Conservation (phyloP, 2,113 vertebrate genomes). For the Calyptommatus sinebrachiatus region DNA sequence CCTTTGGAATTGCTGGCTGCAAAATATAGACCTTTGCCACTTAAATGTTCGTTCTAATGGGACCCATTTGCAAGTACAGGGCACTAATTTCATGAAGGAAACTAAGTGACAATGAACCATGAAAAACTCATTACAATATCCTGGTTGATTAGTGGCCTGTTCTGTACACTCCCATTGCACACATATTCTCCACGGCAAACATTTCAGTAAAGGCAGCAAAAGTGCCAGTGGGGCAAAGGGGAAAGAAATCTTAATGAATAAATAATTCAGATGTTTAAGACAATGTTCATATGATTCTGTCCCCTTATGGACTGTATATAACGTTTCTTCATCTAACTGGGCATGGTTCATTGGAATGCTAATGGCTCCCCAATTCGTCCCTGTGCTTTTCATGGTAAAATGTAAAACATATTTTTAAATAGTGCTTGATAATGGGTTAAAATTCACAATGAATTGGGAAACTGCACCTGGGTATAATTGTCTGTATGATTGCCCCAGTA, state of each 20-base stretch:
- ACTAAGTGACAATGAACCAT: conserved; percentile 32
- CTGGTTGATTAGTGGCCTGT: conserved; percentile 26
- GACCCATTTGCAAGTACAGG: conserved; percentile 23
- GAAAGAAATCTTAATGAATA: conserved; percentile 41
- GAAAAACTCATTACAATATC: conserved; percentile 26
- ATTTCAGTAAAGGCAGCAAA: conserved; percentile 27
- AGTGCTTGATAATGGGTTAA: neutral
- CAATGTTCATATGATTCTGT: conserved; percentile 68
- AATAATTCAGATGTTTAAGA: conserved; percentile 44
- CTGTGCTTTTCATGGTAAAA: neutral
- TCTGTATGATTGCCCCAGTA: neutral
- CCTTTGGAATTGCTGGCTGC: conserved; percentile 3
- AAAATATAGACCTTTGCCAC: conserved; percentile 1
- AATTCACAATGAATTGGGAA: neutral
- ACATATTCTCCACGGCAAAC: conserved; percentile 43
- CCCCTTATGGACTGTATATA: conserved; percentile 76
- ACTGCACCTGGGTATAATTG: no score
- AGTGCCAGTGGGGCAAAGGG: neutral
- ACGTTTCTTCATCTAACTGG: conserved; percentile 75
- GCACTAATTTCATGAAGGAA: conserved; percentile 27
- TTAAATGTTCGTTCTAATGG: neutral
- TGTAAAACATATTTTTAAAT: neutral
- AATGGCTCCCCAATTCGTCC: conserved; percentile 51
- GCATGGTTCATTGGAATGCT: conserved; percentile 74
- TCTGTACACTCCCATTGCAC: conserved; percentile 2